phyloP scores from a whole-genome alignment of 1,140 invertebrate species.

The Hyles vespertilio region DNA sequence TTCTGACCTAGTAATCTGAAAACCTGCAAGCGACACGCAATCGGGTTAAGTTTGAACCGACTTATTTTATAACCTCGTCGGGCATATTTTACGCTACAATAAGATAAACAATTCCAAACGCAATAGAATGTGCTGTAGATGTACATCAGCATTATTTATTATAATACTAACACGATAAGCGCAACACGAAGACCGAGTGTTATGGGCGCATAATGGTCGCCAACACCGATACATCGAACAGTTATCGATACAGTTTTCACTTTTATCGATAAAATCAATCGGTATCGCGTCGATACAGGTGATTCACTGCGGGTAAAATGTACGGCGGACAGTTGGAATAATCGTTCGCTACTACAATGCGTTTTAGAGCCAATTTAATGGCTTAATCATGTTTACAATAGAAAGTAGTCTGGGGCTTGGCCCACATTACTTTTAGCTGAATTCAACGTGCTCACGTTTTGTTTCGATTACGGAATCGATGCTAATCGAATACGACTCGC shows the following conservation, averaged over 20 bases:
- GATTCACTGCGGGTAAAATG: slow-evolving; percentile 50
- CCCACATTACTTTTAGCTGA: slow-evolving; percentile 12
- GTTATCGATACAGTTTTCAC: slow-evolving; percentile 47
- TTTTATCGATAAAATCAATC: slow-evolving; percentile 57
- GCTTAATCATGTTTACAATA: slow-evolving; percentile 56
- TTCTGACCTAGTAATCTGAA: too few relatives aligned
- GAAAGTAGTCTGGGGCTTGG: slow-evolving; percentile 44
- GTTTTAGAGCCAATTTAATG: slow-evolving; percentile 50
- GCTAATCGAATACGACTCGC: too few relatives aligned
- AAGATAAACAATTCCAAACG: too few relatives aligned
- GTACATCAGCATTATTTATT: too few relatives aligned
- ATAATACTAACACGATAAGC: slow-evolving; percentile 12
- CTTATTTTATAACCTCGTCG: too few relatives aligned
- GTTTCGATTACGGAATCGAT: not conserved
- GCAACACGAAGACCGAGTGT: slow-evolving; percentile 9
- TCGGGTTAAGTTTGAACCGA: too few relatives aligned
- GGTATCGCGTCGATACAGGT: slow-evolving; percentile 42
- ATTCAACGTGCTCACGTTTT: slow-evolving; percentile 6
- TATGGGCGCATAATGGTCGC: slow-evolving; percentile 16
- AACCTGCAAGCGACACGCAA: too few relatives aligned
- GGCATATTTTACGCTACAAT: too few relatives aligned
- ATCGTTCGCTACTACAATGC: slow-evolving; percentile 50
- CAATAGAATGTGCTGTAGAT: too few relatives aligned
- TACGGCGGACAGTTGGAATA: slow-evolving; percentile 29
- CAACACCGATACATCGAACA: slow-evolving; percentile 22